phyloP scores from a whole-genome alignment of 2,113 vertebrate genomes.

The Psephotus haematonotus region DNA sequence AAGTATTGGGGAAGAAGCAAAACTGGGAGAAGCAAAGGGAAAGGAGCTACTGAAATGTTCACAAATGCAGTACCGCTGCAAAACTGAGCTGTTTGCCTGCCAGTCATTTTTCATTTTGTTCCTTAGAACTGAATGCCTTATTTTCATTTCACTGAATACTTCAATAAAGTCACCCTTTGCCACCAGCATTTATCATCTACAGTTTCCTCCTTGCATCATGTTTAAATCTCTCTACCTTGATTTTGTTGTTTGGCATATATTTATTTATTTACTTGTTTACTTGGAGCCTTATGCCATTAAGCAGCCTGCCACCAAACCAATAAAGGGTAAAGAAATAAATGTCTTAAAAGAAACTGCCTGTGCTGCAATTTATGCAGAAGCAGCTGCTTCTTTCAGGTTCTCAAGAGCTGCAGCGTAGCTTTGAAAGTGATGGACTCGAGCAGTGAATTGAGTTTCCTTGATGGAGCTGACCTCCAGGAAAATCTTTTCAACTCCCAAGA shows the following conservation, averaged over 20 bases:
- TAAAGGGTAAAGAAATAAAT: slow-evolving; percentile 15
- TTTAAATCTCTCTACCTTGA: neutral
- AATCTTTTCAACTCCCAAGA: neutral
- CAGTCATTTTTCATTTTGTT: slow-evolving; percentile 6
- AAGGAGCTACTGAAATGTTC: neutral
- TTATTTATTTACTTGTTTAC: slow-evolving; percentile 47
- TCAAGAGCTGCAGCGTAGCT: neutral
- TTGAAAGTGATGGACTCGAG: slow-evolving; percentile 38
- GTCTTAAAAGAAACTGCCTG: slow-evolving; percentile 30
- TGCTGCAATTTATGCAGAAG: slow-evolving; percentile 1
- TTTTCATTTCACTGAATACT: slow-evolving; percentile 16
- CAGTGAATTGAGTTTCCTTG: slow-evolving; percentile 20
- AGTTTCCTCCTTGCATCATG: neutral
- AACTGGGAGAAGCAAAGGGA: neutral
- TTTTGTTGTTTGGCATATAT: neutral
- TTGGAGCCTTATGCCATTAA: neutral
- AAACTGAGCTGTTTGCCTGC: neutral
- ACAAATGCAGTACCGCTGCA: neutral
- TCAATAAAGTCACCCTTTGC: slow-evolving; percentile 9
- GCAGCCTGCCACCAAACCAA: neutral
- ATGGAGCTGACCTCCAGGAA: slow-evolving; percentile 44
- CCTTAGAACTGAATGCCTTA: neutral
- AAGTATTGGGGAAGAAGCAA: neutral
- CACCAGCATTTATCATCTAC: neutral
- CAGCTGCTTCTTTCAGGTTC: neutral